Evolutionary conservation across 2,113 vertebrate species (phyloP).

Genomic region (Pimephales promelas): DNA sequence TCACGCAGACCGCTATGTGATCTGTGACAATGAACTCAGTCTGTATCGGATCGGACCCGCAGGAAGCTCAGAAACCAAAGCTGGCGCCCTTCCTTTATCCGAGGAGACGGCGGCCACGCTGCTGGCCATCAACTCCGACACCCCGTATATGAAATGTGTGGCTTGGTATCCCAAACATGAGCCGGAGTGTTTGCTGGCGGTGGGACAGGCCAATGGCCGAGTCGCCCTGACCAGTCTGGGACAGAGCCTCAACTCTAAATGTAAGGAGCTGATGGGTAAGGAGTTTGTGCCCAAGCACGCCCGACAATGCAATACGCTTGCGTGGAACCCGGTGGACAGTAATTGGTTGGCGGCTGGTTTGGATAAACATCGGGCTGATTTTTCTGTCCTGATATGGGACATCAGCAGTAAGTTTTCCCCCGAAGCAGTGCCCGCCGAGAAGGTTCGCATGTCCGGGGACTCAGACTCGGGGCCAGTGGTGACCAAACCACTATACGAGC

Average conservation of each 20-base stretch:
- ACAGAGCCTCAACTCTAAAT: constrained; percentile 94
- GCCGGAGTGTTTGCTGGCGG: constrained; percentile 93
- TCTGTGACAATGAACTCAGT: constrained; percentile 94
- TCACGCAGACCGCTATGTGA: constrained; percentile 93
- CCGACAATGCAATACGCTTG: constrained; percentile 94
- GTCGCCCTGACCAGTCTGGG: constrained; percentile 96
- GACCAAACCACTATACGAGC: constrained; percentile 92
- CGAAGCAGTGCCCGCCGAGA: constrained; percentile 84
- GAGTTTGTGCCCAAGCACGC: constrained; percentile 99
- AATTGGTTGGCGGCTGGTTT: constrained; percentile 94
- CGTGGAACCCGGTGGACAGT: constrained; percentile 95
- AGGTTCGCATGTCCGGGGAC: constrained; percentile 88
- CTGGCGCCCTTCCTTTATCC: constrained; percentile 86
- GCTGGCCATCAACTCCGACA: constrained; percentile 94
- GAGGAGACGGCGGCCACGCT: constrained; percentile 91
- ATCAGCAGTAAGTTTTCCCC: constrained; percentile 93
- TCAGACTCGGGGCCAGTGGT: constrained; percentile 85
- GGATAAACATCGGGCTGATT: constrained; percentile 96
- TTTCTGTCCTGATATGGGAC: constrained; percentile 97
- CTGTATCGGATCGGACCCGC: constrained; percentile 92
- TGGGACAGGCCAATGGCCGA: constrained; percentile 96
- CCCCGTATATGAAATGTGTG: constrained; percentile 98
- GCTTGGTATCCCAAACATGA: constrained; percentile 98
- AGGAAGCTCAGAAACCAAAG: constrained; percentile 85
- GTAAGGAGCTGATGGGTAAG: constrained; percentile 92